Base-by-base conservation (phyloP, 2,888 invertebrate species). In the Ametastegia equiseti region DNA sequence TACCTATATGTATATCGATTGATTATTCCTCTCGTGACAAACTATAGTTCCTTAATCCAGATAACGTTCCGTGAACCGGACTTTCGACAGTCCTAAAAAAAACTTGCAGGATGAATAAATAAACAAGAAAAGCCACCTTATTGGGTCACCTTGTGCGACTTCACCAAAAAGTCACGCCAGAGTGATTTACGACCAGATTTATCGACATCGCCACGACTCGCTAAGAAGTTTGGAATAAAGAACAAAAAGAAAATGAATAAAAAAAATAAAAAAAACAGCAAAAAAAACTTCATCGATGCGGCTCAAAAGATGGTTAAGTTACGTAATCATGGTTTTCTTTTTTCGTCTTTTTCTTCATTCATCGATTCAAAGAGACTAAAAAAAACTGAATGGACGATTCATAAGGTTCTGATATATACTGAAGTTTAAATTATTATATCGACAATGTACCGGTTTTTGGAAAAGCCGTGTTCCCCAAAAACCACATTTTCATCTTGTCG, bases 61-160 rank as follows among this genome's bases (percentile, higher is more conserved):
- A 67, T 67, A 39, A 67, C 39, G 11, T 19, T n/a, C 19, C 39
- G 11, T 39, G 23, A 42, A 67, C n/a, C n/a, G n/a, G n/a, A n/a
- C 36, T 67, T 67, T 67, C 23, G 36, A 81, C 83, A 82, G 79
- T 84, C 83, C 65, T 83, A 82, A 81, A n/a, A n/a, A n/a, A n/a
- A 81, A 83, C 81, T 84, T 81, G 84, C 63, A 42, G 83, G 83
- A 87, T 86, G 86, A 88, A 88, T 88, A 88, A 87, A 86, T 86
- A 87, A 88, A 67, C 39, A 67, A 67, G 67, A 39, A 67, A 67
- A 67, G 39, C 39, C 67, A 27, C 67, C 7, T n/a, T n/a, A 42
- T 42, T 39, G 67, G 67, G 67, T 67, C 23, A 67, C 67, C 30
- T 30, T 71, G 30, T n/a, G n/a, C n/a, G n/a, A 9, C 27, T 47